Base-by-base conservation (phyloP, 2,113 vertebrate species). In the Cyanoderma ruficeps region DNA sequence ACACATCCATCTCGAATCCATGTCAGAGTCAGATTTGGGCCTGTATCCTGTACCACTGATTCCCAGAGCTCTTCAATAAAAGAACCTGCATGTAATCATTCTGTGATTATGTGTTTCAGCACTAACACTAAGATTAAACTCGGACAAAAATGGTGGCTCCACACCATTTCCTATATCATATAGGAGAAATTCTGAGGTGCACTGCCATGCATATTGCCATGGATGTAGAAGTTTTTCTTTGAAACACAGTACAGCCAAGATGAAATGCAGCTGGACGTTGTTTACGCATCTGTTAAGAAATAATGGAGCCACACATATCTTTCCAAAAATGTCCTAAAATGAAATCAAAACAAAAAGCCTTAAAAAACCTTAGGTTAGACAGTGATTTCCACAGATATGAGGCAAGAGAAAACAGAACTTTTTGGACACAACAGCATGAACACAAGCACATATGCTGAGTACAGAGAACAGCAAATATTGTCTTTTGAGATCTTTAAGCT, bases 241-340 rank as follows among this genome's bases (percentile, higher is more conserved):
- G 10, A 74, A 89, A 56, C 1, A 2, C 9, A 3, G 5, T 55
- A 21, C 4, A 78, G 9, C 1, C 15, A 30, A 33, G 59, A 65
- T 33, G 16, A 84, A 55, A 41, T 42, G 33, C 7, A 68, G 3
- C 4, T 27, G 9, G 7, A n/a, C 76, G 18, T n/a, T 46, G 8
- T 10, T 47, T 10, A 31, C 1, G 21, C 1, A 23, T 55, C 35
- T 57, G 13, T 28, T 33, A 55, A 41, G 8, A 57, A 25, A 6
- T 11, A 6, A 8, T 37, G 15, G 6, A 83, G 10, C 1, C 18
- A 57, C 10, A 21, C 0, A 10, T 14, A 4, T 3, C 5, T 67
- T 44, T 52, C 12, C 1, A 72, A n/a, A 15, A 64, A 27, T 31
- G 4, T 7, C 10, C 4, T 31, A 28, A 23, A 53, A 50, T 1